phyloP scores from a whole-genome alignment of 2,797 vertebrate genomes.

The Bovichtus diacanthus region DNA sequence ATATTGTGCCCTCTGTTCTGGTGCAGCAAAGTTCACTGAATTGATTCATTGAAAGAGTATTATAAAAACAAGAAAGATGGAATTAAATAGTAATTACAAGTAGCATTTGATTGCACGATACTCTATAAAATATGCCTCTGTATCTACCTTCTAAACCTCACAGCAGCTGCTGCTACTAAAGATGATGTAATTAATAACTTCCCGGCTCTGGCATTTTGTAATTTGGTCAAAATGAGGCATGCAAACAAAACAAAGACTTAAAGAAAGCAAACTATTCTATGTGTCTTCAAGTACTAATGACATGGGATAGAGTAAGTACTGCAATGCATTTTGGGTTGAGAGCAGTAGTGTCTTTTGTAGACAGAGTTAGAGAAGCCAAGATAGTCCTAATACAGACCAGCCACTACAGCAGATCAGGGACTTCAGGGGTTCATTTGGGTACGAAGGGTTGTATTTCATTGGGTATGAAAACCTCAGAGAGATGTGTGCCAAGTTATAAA shows the following conservation, averaged over 20 bases:
- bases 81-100: not conserved
- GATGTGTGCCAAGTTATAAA: conserved; percentile 57
- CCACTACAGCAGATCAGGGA: conserved; percentile 30
- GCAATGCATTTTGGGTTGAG: conserved; percentile 16
- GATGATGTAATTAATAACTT: not conserved
- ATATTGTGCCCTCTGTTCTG: not conserved
- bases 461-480: conserved; percentile 41
- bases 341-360: conserved; percentile 30
- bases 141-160: not conserved
- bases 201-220: not conserved
- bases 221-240: conserved; percentile 2
- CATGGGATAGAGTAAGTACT: conserved; percentile 1
- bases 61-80: not conserved
- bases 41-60: not conserved
- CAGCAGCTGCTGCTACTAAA: not conserved
- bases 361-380: conserved; percentile 26
- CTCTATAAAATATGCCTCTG: not conserved
- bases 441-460: conserved; percentile 53
- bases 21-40: not conserved
- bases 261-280: not conserved
- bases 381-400: conserved; percentile 33
- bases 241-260: not conserved
- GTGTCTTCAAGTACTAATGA: conserved; percentile 2
- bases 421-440: conserved; percentile 37
- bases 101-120: not conserved